Percentiles rank a stretch among this genome's conserved stretches.
phyloP scores from a whole-genome alignment of 2,888 invertebrate species.

The Limnephilus rhombicus region DNA sequence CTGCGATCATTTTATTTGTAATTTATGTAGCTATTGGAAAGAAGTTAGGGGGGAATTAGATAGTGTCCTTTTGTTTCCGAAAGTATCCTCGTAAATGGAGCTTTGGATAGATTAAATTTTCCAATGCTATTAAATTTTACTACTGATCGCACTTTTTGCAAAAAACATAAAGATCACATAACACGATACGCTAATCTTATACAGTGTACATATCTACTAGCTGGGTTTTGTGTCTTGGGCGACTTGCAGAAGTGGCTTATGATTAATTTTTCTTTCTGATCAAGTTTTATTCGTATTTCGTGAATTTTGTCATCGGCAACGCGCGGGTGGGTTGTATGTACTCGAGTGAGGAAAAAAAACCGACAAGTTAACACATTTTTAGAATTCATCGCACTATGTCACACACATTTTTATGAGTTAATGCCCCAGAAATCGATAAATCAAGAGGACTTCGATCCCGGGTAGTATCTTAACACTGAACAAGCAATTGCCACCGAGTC shows the following conservation, averaged over 20 bases:
- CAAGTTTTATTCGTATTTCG: neutral
- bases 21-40: constrained; percentile 34
- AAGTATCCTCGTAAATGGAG: constrained; percentile 27
- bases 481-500: no score
- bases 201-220: neutral
- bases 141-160: constrained; percentile 28
- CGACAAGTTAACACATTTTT: no score
- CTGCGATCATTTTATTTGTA: constrained; percentile 25
- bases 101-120: constrained; percentile 39
- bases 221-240: neutral
- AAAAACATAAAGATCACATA: constrained; percentile 5
- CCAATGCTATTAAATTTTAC: constrained; percentile 40
- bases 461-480: no score
- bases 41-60: constrained; percentile 40
- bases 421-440: no score
- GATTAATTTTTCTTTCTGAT: neutral
- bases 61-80: constrained; percentile 40
- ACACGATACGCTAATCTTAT: neutral
- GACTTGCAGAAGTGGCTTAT: neutral
- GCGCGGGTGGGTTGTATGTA: no score
- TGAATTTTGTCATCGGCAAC: neutral
- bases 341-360: no score
- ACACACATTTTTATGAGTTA: no score
- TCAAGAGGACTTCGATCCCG: no score
- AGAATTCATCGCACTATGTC: no score